Evolutionary conservation across 2,113 vertebrate species (phyloP), one percentile per base, ranked within the genome.

Genomic region (Eleginops maclovinus): DNA sequence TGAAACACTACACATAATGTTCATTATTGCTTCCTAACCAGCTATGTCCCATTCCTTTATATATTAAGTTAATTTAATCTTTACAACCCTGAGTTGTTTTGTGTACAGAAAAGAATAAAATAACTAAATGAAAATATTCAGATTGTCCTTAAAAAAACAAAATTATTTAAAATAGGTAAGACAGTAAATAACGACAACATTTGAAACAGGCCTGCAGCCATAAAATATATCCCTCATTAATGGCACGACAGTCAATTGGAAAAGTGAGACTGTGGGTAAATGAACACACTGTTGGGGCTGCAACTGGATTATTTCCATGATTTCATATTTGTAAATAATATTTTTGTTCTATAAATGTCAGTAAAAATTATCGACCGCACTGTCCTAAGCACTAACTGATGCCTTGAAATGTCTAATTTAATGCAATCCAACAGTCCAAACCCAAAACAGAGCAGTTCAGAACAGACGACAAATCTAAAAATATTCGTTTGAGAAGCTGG

Each of bases 201-300:
- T 36, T 9, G 22, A 31, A 72, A 24, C 9, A 69, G 11, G 2
- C 19, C 16, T 62, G 40, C 3, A 44, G 41, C 54, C 28, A 58
- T 76, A 67, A 77, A 72, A 72, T 66, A 44, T 61, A 14, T 44
- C 24, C 22, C 53, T 44, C 3, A 51, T 51, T 17, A 72, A 47
- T 46, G 19, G 5, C 28, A 49, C 50, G 41, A 53, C 9, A 15
- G 46, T 40, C 8, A 21, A 36, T 17, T 26, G 26, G 21, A 51
- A 47, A 54, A 44, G 19, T 31, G n/a, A 40, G 11, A 47, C 7
- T 46, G 41, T 70, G 3, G 47, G 31, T 31, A 1, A 31, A 31
- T 7, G 31, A n/a, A n/a, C n/a, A n/a, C n/a, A n/a, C n/a, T n/a
- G 31, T 36, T 36, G 31, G 31, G 31, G 7, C 31, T 36, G 31